Evolutionary conservation across 2,113 vertebrate genomes (phyloP), one percentile per base, ranked within the genome.

Genomic region (Phocoena sinus): DNA sequence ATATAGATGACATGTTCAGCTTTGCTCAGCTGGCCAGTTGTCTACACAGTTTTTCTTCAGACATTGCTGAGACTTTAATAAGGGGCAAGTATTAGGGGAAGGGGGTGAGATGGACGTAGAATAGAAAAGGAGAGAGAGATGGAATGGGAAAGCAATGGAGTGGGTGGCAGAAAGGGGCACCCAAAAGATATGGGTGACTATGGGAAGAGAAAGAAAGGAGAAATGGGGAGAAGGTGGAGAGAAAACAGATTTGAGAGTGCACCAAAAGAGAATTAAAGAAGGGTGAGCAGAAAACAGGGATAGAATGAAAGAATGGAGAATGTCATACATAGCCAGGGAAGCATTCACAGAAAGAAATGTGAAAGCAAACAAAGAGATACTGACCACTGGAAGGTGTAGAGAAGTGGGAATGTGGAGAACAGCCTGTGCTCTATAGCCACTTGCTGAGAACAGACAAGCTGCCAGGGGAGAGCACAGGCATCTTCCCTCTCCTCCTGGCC

Each of bases 241-340:
- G 44, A 94, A 91, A 93, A 90, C 28, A 81, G 58, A 94, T 44
- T 65, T 91, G 31, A 94, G 63, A 79, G 70, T 73, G 1, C 9
- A 93, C 21, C 67, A 56, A 62, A 95, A 92, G 15, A 79, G 63
- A 89, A 96, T 71, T 71, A 76, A 88, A 95, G 44, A 89, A 56
- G 13, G 41, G 67, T 85, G 33, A 73, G 53, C 67, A 91, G 33
- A 56, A 80, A 86, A 91, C 8, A 91, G 25, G 14, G 70, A 89
- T 0, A 91, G 86, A 89, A 85, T 44, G 85, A 83, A 87, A 90
- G 53, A 88, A 68, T 23, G 13, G 41, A 81, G 92, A 81, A 47
- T 15, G 38, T 5, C 36, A 47, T 1, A 70, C 36, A 53, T 0
- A 65, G 60, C 11, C 50, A 76, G 50, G 76, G 76, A 63, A 86